Percentiles rank a stretch among this genome's conserved stretches.
These are phyloP conservation scores for Coronaproctus castanopsis DNA, from an alignment of 2,888 invertebrate species.

Conservation along the genomic window DNA sequence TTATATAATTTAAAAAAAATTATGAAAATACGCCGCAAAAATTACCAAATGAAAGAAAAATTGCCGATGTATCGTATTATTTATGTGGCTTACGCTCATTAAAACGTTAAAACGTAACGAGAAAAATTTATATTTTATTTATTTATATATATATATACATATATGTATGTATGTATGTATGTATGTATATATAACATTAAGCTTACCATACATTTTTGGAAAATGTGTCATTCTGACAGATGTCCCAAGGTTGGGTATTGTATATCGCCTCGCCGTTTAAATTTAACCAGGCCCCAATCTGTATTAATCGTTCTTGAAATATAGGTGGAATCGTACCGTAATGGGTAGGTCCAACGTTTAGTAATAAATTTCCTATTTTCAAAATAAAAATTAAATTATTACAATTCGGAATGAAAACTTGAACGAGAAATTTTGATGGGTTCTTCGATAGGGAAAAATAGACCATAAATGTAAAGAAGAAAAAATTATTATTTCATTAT, in stretches of 20 bases:
- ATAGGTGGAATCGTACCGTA: conserved; percentile 70
- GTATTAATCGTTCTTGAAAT: conserved; percentile 60
- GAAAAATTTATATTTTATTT: too few species aligned
- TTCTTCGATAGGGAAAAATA: too few species aligned
- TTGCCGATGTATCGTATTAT: too few species aligned
- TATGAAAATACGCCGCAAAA: too few species aligned
- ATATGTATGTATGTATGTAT: neutral
- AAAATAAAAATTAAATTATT: conserved; percentile 7
- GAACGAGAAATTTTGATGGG: too few species aligned
- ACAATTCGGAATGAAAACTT: too few species aligned
- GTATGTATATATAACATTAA: neutral
- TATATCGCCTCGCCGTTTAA: conserved; percentile 81
- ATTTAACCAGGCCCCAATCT: conserved; percentile 57
- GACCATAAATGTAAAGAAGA: neutral
- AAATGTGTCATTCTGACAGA: conserved; percentile 56
- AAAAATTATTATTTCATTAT: too few species aligned
- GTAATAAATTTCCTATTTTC: conserved; percentile 50
- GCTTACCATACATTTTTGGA: conserved; percentile 56
- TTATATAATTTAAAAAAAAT: too few species aligned
- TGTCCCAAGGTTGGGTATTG: conserved; percentile 48
- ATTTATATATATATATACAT: neutral
- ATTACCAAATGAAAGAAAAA: too few species aligned
- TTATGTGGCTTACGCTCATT: too few species aligned
- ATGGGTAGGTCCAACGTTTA: conserved; percentile 76
- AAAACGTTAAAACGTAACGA: too few species aligned